Conservation (phyloP, 2,113 vertebrate species). For the Rhagologus leucostigma region DNA sequence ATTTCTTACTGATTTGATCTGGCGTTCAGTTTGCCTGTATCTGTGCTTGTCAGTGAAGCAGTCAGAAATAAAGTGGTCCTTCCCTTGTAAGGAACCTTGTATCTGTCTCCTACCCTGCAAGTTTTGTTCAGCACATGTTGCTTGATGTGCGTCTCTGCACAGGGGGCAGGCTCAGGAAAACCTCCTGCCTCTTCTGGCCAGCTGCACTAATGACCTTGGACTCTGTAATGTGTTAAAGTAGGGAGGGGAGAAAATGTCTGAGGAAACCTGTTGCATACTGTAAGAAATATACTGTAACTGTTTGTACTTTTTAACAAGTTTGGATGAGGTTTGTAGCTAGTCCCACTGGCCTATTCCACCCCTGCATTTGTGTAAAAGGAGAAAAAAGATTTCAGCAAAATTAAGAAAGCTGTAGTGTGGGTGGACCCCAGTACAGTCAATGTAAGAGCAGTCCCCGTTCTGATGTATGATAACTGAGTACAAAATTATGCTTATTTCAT, state of each 20-base stretch:
- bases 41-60: not conserved
- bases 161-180: not conserved
- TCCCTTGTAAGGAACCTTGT: not conserved
- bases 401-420: not conserved
- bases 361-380: not conserved
- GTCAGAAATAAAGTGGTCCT: not conserved
- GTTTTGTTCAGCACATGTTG: not conserved
- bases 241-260: not conserved
- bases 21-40: not conserved
- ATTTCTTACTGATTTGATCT: not conserved
- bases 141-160: fast-evolving
- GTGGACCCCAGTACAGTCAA: not conserved
- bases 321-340: not conserved
- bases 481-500: not conserved
- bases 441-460: not conserved
- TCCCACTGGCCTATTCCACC: not conserved
- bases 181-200: not conserved
- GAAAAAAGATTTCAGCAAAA: not conserved
- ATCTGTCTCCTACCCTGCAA: not conserved
- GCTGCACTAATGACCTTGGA: too few species aligned
- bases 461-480: not conserved
- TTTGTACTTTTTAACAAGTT: not conserved
- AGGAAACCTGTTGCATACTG: not conserved
- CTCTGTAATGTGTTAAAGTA: not conserved
- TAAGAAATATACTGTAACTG: not conserved